Evolutionary conservation across 2,113 vertebrate genomes (phyloP), one percentile per base, ranked within the genome.

Genomic region (Coryphaenoides rupestris): DNA sequence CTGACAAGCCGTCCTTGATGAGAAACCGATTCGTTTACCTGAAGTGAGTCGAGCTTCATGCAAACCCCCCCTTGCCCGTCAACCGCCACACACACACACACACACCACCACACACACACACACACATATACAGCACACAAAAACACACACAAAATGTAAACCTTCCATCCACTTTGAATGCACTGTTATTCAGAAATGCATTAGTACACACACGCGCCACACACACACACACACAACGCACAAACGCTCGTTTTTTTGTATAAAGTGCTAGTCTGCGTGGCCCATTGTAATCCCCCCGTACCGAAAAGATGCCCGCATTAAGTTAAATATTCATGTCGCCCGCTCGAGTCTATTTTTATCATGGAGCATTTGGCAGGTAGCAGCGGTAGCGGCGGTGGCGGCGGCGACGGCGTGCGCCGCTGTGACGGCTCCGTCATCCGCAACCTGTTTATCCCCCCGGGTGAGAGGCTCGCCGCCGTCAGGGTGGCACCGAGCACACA

Each of bases 321-420:
- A 86, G 79, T 89, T 86, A 86, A 87, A 87, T 88, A 89, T 88
- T 87, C 83, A 89, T 89, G 84, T 79, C 84, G 71, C 76, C 60
- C 79, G 65, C 55, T 26, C 73, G 46, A 60, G 70, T 87, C 83
- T 87, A 89, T 88, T 88, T 86, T 87, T 86, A 84, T 83, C 84
- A 81, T 84, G 81, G 79, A 80, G 73, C 81, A 75, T 74, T n/a
- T 86, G 58, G 76, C 82, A 86, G 84, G 83, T 84, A 88, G 72
- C 81, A 62, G 70, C 73, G n/a, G n/a, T n/a, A n/a, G n/a, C n/a
- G n/a, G n/a, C n/a, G n/a, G n/a, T n/a, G n/a, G n/a, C n/a, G n/a
- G n/a, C n/a, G n/a, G n/a, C n/a, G n/a, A n/a, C n/a, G n/a, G n/a
- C n/a, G n/a, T n/a, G n/a, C n/a, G 70, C 73, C 76, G 74, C 53